A percentile compares a stretch with the other conserved stretches of the same genome.
Conservation (phyloP, 2,113 vertebrate genomes). For the Elephas maximus region DNA sequence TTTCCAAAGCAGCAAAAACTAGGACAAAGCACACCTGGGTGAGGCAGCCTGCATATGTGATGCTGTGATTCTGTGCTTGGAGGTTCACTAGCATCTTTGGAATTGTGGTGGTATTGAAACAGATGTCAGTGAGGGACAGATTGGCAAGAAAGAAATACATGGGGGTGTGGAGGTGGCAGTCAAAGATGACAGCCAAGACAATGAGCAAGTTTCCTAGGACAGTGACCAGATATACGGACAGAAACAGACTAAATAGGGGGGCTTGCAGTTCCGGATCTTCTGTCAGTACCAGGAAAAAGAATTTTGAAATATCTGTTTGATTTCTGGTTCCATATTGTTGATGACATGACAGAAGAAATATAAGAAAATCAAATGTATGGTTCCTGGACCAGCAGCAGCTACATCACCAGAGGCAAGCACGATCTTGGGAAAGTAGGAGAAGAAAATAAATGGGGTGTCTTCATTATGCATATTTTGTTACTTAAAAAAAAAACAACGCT, state of each 20-base stretch:
- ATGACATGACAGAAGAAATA: background rate
- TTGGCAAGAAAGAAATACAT: background rate
- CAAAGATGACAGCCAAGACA: background rate
- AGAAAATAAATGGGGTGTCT: too few species aligned
- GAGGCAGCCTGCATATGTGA: background rate
- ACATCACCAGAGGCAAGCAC: too few species aligned
- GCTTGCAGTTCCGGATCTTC: background rate
- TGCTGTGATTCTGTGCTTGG: background rate
- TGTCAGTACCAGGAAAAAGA: conserved; percentile 32
- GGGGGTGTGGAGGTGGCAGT: background rate
- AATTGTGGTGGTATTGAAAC: background rate
- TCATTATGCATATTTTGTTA: too few species aligned
- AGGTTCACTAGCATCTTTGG: background rate
- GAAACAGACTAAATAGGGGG: background rate
- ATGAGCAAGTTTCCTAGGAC: background rate
- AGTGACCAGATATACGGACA: background rate
- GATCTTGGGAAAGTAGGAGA: too few species aligned
- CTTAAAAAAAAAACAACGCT: too few species aligned
- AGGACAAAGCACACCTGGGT: background rate
- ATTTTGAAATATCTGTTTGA: background rate
- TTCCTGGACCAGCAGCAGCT: too few species aligned
- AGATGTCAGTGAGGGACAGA: background rate
- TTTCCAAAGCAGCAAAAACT: background rate
- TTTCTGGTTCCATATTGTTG: background rate
- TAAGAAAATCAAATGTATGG: too few species aligned